A percentile compares a stretch with the other conserved stretches of the same genome.
phyloP scores from a whole-genome alignment of 2,113 vertebrate genomes.

The Colistium nudipinnis region DNA sequence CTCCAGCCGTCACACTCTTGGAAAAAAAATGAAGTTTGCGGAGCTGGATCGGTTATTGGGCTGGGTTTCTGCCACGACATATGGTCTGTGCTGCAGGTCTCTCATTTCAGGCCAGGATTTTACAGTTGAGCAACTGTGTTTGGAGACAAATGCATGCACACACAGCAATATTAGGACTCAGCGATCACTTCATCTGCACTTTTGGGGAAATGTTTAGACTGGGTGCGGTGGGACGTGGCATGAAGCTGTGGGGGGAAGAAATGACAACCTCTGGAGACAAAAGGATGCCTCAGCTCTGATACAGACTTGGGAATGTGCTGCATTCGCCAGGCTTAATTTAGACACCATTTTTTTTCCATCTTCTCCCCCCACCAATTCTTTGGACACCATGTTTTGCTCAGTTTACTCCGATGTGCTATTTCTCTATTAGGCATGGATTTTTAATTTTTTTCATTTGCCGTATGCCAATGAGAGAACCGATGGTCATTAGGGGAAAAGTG shows the following conservation, averaged over 20 bases:
- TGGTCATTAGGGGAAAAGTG: constrained; percentile 4
- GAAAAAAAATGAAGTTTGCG: constrained; percentile 14
- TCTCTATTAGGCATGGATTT: no score
- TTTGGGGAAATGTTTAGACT: background rate
- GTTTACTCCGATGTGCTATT: background rate
- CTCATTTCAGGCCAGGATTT: constrained; percentile 11
- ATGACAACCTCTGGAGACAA: background rate
- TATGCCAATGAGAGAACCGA: constrained; percentile 1
- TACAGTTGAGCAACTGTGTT: background rate
- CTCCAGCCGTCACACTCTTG: constrained; percentile 40
- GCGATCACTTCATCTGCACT: background rate
- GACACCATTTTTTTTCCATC: background rate
- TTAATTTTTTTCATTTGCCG: no score
- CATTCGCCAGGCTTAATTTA: background rate
- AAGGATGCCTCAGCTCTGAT: background rate
- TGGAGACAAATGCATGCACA: background rate
- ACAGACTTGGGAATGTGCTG: background rate
- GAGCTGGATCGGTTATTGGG: constrained; percentile 4
- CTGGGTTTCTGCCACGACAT: constrained; percentile 38
- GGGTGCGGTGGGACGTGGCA: background rate
- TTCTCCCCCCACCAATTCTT: no score
- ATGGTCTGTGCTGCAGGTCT: constrained; percentile 45
- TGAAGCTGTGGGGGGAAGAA: constrained; percentile 3
- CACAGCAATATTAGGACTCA: background rate
- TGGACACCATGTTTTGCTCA: no score